phyloP scores from a whole-genome alignment of 2,113 vertebrate species.

The Silurus asotus region DNA sequence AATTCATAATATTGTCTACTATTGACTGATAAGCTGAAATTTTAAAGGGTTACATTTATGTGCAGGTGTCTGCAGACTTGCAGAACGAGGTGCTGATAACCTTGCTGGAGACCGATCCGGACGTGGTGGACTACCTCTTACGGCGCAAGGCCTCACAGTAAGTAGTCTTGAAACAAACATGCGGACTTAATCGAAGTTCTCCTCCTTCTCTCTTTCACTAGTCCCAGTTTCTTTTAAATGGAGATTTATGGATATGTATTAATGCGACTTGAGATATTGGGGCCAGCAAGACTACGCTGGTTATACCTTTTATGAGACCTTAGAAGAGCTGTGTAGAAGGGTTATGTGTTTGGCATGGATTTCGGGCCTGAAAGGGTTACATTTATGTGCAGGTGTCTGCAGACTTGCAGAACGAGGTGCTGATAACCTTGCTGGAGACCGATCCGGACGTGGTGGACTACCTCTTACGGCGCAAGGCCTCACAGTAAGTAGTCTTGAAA shows the following conservation, averaged over 20 bases:
- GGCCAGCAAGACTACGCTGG: not conserved
- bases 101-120: slow-evolving; percentile 89
- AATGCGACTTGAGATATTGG: no score
- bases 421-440: slow-evolving; percentile 89
- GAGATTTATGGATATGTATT: not conserved
- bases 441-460: slow-evolving; percentile 97
- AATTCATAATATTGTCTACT: not conserved
- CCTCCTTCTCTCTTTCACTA: not conserved
- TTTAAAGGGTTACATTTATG: not conserved
- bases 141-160: slow-evolving; percentile 88
- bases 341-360: slow-evolving; percentile 1
- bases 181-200: not conserved
- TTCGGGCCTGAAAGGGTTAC: not conserved
- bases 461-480: slow-evolving; percentile 89
- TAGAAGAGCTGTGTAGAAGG: not conserved
- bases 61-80: slow-evolving; percentile 89
- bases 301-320: slow-evolving; percentile 24
- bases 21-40: not conserved
- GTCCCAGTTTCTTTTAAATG: no score
- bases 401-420: slow-evolving; percentile 94
- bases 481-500: slow-evolving; percentile 78
- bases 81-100: slow-evolving; percentile 95
- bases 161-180: slow-evolving; percentile 68
- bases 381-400: slow-evolving; percentile 80
- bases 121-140: slow-evolving; percentile 94